phyloP scores from a whole-genome alignment of 2,113 vertebrate species.

The Chloroceryle aenea region DNA sequence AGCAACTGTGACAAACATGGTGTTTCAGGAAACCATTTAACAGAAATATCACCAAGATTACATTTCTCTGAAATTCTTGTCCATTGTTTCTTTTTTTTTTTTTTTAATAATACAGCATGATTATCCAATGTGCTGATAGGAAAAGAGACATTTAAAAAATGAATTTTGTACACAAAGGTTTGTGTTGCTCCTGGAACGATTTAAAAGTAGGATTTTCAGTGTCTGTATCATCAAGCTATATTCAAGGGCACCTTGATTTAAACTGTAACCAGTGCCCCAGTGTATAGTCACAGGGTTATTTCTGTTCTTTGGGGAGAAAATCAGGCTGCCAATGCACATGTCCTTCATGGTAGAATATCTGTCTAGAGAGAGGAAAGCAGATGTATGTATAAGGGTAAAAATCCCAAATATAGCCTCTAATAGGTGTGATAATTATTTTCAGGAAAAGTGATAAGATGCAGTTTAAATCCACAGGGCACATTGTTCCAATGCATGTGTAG shows the following conservation, averaged over 20 bases:
- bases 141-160: background rate
- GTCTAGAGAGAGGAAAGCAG: constrained; percentile 53
- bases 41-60: background rate
- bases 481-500: constrained; percentile 54
- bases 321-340: constrained; percentile 34
- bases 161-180: background rate
- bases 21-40: background rate
- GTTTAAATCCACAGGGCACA: constrained; percentile 55
- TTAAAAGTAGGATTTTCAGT: constrained; percentile 19
- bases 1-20: background rate
- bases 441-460: constrained; percentile 48
- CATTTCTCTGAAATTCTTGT: background rate
- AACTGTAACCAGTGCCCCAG: background rate
- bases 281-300: constrained; percentile 45
- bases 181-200: background rate
- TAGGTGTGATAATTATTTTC: constrained; percentile 71
- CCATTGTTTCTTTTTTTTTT: background rate
- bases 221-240: background rate
- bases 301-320: constrained; percentile 56
- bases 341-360: constrained; percentile 56
- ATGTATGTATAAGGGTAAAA: constrained; percentile 38
- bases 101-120: too few species aligned
- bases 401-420: constrained; percentile 60
- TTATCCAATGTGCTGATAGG: background rate
- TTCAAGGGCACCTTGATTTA: constrained; percentile 62